phyloP scores from a whole-genome alignment of 2,888 invertebrate species.

The Pilophorus perplexus region DNA sequence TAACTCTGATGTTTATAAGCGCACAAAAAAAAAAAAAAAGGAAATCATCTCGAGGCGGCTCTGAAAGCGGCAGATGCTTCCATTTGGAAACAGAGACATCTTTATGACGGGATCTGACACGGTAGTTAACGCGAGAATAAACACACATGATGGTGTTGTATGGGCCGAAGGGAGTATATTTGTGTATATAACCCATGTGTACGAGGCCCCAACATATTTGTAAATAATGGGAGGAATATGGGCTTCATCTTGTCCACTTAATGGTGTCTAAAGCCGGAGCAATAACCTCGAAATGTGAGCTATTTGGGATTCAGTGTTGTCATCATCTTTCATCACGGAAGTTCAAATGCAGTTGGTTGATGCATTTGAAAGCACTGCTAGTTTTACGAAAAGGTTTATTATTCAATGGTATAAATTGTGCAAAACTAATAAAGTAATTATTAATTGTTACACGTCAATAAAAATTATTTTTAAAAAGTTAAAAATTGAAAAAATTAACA shows the following conservation, averaged over 20 bases:
- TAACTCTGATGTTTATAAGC: not conserved
- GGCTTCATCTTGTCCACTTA: constrained; percentile 2
- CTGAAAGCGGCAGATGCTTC: constrained; percentile 17
- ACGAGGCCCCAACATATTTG: not conserved
- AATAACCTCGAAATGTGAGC: too few relatives aligned
- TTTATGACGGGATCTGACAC: constrained; percentile 25
- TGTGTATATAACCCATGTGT: constrained; percentile 14
- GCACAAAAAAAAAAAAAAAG: not conserved
- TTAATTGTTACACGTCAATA: too few relatives aligned
- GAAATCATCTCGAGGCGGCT: not conserved
- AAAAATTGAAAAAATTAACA: too few relatives aligned
- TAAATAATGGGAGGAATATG: constrained; percentile 8
- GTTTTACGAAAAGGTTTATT: too few relatives aligned
- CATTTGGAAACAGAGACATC: constrained; percentile 25
- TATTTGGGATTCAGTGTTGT: too few relatives aligned
- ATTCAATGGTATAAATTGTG: too few relatives aligned
- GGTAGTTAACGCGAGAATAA: constrained; percentile 16
- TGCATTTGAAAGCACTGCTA: too few relatives aligned
- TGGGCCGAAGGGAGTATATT: constrained; percentile 4
- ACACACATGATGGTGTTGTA: constrained; percentile 11
- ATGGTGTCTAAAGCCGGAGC: too few relatives aligned
- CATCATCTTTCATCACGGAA: too few relatives aligned
- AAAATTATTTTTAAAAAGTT: too few relatives aligned
- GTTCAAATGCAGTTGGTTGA: too few relatives aligned
- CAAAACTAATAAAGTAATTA: too few relatives aligned